Base-by-base conservation (phyloP, 2,888 invertebrate genomes). In the Scotopteryx bipunctaria region DNA sequence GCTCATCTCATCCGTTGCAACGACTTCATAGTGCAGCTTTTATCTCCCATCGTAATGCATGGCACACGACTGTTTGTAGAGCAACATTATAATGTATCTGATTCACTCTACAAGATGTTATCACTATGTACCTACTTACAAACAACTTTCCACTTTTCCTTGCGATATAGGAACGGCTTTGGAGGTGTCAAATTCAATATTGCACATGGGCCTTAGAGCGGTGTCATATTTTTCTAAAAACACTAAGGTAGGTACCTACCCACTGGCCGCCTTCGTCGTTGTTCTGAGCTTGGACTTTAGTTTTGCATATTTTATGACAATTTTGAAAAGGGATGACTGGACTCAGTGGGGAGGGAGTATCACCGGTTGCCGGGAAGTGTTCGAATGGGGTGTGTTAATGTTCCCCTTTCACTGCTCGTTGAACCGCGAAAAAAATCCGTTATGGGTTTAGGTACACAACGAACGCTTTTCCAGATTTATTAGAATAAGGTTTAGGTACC, bases 1-100 rank as follows among this genome's bases (percentile, higher is more conserved):
- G 77, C 56, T 78, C 76, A 51, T 65, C 80, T 76, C 79, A 74
- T 80, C 76, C 47, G 44, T 61, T 59, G 15, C n/a, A 5, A 9
- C 25, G 14, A 5, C 8, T 41, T 56, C 59, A 54, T 53, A 53
- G 43, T 47, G 55, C 57, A 61, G 56, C 57, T 61, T 15, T 23
- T 31, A 46, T 46, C 38, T 46, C 9, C 23, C 46, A 47, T 40
- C 38, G 14, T 17, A 47, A 19, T 27, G 33, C 27, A 47, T 25
- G 38, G 25, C 36, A 33, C 8, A 21, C 17, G 31, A 1, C 23
- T 32, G 32, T 40, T 40, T 32, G 40, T 47, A 32, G 38, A 46
- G 23, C 38, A 46, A 21, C 19, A 46, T 46, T 45, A 21, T 15
- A 49, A 46, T 38, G 38, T 38, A 47, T 31, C 37, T 37, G 37